Evolutionary conservation across 2,888 invertebrate genomes (phyloP), one percentile per base, ranked within the genome.

Genomic region (Thymelicus sylvestris): DNA sequence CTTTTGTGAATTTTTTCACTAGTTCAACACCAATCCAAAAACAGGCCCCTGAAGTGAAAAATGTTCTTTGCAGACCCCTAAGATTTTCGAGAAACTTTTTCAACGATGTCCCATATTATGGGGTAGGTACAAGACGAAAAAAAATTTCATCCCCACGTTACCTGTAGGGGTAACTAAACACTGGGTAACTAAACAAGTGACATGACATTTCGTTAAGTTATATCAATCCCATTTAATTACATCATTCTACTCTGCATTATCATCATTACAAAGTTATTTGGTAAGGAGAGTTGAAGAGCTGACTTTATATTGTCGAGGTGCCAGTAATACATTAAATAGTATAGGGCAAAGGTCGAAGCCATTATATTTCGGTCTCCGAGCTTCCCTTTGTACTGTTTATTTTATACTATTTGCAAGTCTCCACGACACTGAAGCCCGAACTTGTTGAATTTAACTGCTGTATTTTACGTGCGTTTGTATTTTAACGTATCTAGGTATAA

Each of bases 321-420:
- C 24, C 8, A 55, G 55, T 55, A 19, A 55, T 24, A 55, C 55
- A 55, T 55, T 24, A 24, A 52, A 55, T 55, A 55, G 55, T 55
- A 41, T 12, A 55, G 24, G 55, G 55, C 24, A 55, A 52, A 55
- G 55, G 55, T 55, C 55, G 6, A 4, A 24, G 24, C 52, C 52
- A 52, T 50, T 15, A 50, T 6, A 15, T 52, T 55, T 55, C 24
- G 3, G 55, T 12, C 12, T 4, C 12, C 6, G n/a, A 24, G 8
- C 55, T 55, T 55, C 5, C 24, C 24, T 55, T 55, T 55, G 12
- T 24, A 55, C 12, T 55, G 55, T 55, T 24, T 55, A 24, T 24
- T 52, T 52, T 52, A 19, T 52, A 19, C 12, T 19, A 52, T 52
- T 52, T 19, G 50, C 15, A 52, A 8, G 15, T 15, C 50, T 52